Evolutionary conservation across 2,888 invertebrate species (phyloP), one percentile per base, ranked within the genome.

Genomic region (Dolomedes plantarius): DNA sequence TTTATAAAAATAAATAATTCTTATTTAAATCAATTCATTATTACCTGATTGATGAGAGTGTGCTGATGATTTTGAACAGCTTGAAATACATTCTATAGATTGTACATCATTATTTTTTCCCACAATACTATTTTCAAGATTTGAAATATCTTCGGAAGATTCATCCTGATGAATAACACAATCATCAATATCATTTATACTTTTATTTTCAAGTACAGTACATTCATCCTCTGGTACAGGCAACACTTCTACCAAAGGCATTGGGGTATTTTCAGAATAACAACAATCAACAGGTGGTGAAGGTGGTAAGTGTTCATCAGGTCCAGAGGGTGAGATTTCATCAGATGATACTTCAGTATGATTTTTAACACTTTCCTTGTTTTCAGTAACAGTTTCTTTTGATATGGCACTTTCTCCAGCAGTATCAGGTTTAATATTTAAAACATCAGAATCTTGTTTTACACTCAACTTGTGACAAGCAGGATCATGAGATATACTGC

Each of bases 401-500:
- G n/a, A 32, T 29, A 29, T 31, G 13, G 32, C 41, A 36, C 23
- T 36, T 7, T 23, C 71, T 39, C 19, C 41, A 39, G 39, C 39
- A 23, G 19, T 36, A 32, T 29, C n/a, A 29, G 28, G 28, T 67
- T 67, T 67, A 0, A 23, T 3, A 36, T n/a, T 67, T 13, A 31
- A 3, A 28, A 19, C 19, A 56, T 56, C 16, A 56, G 3, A n/a
- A 23, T 56, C 56, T 56, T 3, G 23, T 5, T 56, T 56, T 23
- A 56, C 28, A 46, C 32, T 50, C 62, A 74, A 68, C 65, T 87
- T 89, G 27, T 56, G 75, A 46, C 73, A 39, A 11, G 87, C 32
- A 19, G 88, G 88, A 64, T 89, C 89, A 77, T 89, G 88, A 39
- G 89, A 89, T 56, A 88, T 79, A 72, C 89, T 89, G 2, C 89